phyloP scores from a whole-genome alignment of 2,113 vertebrate species.

The Boleophthalmus pectinirostris region DNA sequence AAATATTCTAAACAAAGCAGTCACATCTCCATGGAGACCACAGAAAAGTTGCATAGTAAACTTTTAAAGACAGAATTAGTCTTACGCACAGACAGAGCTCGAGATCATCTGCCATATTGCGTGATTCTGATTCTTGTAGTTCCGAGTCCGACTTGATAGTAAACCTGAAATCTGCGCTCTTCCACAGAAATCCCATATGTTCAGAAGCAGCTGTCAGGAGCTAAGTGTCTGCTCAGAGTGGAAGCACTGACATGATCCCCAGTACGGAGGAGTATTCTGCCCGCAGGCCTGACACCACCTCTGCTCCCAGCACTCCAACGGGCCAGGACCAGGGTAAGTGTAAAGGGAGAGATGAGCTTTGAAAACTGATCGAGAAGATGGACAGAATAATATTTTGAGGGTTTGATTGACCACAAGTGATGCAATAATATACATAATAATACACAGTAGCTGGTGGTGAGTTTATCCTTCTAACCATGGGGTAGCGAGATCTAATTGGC shows the following conservation, averaged over 20 bases:
- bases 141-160: not conserved
- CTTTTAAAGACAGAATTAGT: too few species aligned
- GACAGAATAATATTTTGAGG: not conserved
- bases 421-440: too few species aligned
- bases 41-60: too few species aligned
- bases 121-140: not conserved
- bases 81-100: not conserved
- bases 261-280: conserved; percentile 22
- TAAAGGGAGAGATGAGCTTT: not conserved
- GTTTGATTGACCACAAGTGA: too few species aligned
- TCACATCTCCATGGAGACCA: too few species aligned
- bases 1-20: too few species aligned
- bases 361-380: not conserved
- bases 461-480: too few species aligned
- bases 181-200: conserved; percentile 6
- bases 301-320: conserved; percentile 25
- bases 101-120: not conserved
- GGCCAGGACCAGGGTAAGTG: conserved; percentile 5
- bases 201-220: not conserved
- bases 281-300: conserved; percentile 29
- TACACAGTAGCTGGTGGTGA: too few species aligned
- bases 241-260: conserved; percentile 7
- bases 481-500: too few species aligned
- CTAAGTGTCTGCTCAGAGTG: not conserved
- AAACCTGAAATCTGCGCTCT: not conserved